Percentiles rank a stretch among this genome's conserved stretches.
These are phyloP conservation scores for Takifugu bimaculatus DNA, from an alignment of 2,113 vertebrate species.

Conservation along the genomic window DNA sequence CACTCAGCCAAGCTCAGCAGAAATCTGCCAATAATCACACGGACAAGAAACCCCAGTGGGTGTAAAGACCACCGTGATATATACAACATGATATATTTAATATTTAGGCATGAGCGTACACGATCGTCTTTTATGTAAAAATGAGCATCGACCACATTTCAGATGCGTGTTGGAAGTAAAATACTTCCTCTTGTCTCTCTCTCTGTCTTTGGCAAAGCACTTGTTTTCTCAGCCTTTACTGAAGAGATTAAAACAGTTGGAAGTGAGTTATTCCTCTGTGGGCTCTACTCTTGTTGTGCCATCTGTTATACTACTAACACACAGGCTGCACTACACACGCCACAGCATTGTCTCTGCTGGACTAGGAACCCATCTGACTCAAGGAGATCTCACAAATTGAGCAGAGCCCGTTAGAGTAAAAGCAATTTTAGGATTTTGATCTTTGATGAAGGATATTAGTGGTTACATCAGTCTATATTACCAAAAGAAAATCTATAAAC, in stretches of 20 bases:
- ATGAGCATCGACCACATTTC: conserved; percentile 5
- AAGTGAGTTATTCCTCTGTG: conserved; percentile 27
- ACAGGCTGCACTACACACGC: conserved; percentile 19
- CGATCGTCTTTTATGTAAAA: background rate
- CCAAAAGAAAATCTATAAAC: background rate
- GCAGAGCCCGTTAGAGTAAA: background rate
- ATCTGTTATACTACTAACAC: conserved; percentile 35
- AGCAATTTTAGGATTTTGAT: background rate
- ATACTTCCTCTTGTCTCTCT: conserved; percentile 20
- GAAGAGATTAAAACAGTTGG: conserved; percentile 38
- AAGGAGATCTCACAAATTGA: conserved; percentile 4
- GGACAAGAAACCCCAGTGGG: no score
- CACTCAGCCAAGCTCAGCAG: no score
- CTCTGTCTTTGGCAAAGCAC: conserved; percentile 16
- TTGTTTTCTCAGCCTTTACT: conserved; percentile 43
- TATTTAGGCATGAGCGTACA: no score
- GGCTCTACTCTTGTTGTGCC: conserved; percentile 44
- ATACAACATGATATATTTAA: no score
- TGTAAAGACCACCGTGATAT: no score
- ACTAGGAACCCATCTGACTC: conserved; percentile 27
- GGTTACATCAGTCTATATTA: background rate
- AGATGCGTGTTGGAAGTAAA: conserved; percentile 22
- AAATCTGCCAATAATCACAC: no score
- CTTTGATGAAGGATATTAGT: background rate
- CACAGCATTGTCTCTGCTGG: conserved; percentile 47